Conservation (phyloP, 2,113 vertebrate genomes). For the Chauna torquata region DNA sequence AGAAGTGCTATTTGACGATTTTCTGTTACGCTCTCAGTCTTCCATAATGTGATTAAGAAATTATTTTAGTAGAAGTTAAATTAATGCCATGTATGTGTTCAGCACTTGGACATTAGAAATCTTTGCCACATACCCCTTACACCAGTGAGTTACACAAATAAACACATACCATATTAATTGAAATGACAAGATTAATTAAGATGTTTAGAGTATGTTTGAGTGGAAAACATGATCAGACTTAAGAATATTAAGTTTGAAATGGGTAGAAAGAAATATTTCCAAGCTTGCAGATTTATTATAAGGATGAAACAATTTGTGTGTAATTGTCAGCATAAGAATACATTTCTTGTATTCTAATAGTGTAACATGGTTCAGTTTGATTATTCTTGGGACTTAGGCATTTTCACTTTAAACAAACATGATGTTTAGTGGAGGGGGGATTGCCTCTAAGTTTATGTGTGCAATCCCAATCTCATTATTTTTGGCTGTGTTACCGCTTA, state of each 20-base stretch:
- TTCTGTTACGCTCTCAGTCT: not conserved
- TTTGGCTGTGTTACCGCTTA: not conserved
- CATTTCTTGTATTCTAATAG: not conserved
- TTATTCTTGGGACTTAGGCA: not conserved
- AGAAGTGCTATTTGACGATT: not conserved
- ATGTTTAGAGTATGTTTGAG: not conserved
- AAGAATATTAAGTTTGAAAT: not conserved
- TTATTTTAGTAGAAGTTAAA: not conserved
- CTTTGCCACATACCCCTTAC: not conserved
- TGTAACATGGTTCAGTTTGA: not conserved
- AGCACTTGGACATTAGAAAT: not conserved
- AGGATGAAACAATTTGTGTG: not conserved
- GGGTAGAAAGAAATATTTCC: not conserved
- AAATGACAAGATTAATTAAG: not conserved
- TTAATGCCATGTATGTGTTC: not conserved
- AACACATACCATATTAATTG: not conserved
- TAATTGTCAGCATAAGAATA: not conserved
- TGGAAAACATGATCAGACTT: not conserved
- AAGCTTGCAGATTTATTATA: not conserved
- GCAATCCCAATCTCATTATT: not conserved
- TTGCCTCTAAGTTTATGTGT: not conserved
- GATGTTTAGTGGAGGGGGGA: not conserved
- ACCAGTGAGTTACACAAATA: not conserved
- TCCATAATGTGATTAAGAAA: not conserved
- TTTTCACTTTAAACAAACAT: not conserved